These are phyloP conservation scores for Calameuta idolon DNA, from an alignment of 2,888 invertebrate genomes.

Conservation along the genomic window DNA sequence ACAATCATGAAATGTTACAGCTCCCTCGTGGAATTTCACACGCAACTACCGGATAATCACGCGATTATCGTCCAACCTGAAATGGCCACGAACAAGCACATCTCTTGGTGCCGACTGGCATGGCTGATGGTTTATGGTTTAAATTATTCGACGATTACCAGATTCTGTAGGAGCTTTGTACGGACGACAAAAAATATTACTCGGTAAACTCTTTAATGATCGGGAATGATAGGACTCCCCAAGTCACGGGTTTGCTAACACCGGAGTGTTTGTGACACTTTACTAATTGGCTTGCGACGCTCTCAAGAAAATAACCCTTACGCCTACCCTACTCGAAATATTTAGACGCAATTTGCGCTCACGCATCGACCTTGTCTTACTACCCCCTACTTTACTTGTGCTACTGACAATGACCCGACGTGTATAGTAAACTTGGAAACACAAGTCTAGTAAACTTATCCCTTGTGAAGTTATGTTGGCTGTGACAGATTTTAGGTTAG, in stretches of 20 bases:
- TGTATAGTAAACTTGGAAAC: not conserved
- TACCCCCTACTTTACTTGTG: not conserved
- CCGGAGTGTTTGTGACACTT: conserved; percentile 65
- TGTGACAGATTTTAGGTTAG: not conserved
- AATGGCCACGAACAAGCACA: not conserved
- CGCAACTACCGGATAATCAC: not conserved
- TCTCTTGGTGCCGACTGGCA: not conserved
- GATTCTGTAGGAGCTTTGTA: not conserved
- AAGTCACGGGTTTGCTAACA: not conserved
- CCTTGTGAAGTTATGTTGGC: not conserved
- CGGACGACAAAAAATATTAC: not conserved
- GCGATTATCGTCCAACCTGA: not conserved
- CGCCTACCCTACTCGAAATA: not conserved
- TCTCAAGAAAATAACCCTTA: conserved; percentile 61
- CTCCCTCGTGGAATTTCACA: not conserved
- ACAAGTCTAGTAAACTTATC: not conserved
- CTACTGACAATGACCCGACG: too few relatives aligned
- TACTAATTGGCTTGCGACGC: conserved; percentile 63
- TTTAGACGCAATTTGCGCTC: not conserved
- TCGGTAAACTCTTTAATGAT: not conserved
- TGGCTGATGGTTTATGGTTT: not conserved
- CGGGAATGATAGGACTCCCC: not conserved
- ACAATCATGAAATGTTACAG: not conserved
- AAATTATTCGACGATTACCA: not conserved
- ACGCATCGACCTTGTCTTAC: not conserved